Percentiles rank a stretch among this genome's conserved stretches.
These are phyloP conservation scores for Chamaea fasciata DNA, from an alignment of 2,113 vertebrate species.

Conservation along the genomic window DNA sequence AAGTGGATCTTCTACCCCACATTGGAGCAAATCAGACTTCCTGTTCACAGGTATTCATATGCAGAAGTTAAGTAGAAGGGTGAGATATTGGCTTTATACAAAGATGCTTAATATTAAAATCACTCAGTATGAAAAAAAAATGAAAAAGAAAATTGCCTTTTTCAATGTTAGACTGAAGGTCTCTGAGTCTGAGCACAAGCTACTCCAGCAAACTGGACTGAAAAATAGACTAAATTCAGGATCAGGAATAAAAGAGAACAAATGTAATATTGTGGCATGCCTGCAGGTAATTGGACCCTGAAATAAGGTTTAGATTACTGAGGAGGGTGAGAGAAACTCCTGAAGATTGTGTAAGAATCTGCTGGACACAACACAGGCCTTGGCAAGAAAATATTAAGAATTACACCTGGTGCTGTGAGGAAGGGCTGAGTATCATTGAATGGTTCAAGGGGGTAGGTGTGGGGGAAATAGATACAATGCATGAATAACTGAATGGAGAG, in stretches of 20 bases:
- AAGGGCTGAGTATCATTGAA: neutral
- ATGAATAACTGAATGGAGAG: rapidly evolving
- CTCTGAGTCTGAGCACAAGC: neutral
- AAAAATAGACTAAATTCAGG: neutral
- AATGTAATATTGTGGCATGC: neutral
- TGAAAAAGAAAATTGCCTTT: neutral
- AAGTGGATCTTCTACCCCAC: neutral
- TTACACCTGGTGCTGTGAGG: neutral
- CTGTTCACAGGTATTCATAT: neutral
- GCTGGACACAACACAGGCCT: neutral
- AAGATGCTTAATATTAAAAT: neutral
- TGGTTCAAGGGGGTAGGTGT: rapidly evolving
- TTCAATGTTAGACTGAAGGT: neutral
- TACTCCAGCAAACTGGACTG: neutral
- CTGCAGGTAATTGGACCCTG: neutral
- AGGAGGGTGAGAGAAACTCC: neutral
- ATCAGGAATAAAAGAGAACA: neutral
- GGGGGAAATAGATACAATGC: neutral
- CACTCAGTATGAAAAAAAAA: neutral
- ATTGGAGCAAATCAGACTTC: neutral
- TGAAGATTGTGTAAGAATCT: neutral
- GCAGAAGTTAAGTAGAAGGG: neutral
- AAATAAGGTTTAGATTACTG: neutral
- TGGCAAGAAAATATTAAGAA: neutral
- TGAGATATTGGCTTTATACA: rapidly evolving